A percentile compares a stretch with the other conserved stretches of the same genome.
Conservation (phyloP, 2,888 invertebrate species). For the Rugalucina vietnamica region DNA sequence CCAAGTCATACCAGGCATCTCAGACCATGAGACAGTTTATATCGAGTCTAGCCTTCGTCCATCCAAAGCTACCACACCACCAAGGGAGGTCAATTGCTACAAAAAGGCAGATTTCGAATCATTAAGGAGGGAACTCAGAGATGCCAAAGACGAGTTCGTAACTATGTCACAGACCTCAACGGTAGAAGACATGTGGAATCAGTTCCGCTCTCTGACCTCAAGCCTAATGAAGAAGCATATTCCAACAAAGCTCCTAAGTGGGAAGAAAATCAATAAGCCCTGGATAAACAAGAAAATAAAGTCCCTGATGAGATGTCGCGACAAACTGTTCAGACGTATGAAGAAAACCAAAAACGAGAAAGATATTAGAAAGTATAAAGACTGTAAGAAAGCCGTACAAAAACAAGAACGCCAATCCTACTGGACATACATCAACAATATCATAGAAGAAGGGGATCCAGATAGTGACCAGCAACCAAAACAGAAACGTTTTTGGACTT, state of each 20-base stretch:
- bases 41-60: conserved; percentile 27
- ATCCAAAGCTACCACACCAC: neutral
- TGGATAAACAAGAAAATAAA: neutral
- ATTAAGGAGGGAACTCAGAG: neutral
- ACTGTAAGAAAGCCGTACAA: neutral
- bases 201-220: neutral
- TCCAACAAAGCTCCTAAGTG: neutral
- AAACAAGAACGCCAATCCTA: neutral
- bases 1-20: conserved; percentile 31
- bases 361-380: neutral
- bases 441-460: neutral
- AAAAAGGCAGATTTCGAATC: conserved; percentile 23
- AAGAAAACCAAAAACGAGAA: neutral
- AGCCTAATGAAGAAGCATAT: neutral
- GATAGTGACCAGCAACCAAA: neutral
- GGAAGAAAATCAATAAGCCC: neutral
- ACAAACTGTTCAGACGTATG: neutral
- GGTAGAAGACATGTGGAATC: neutral
- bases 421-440: neutral
- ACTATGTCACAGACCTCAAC: neutral
- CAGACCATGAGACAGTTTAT: conserved; percentile 35
- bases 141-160: neutral
- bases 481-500: neutral
- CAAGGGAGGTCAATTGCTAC: conserved; percentile 7
- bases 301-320: neutral